Evolutionary conservation across 2,797 vertebrate genomes (phyloP).

Genomic region (Numenius phaeopus): DNA sequence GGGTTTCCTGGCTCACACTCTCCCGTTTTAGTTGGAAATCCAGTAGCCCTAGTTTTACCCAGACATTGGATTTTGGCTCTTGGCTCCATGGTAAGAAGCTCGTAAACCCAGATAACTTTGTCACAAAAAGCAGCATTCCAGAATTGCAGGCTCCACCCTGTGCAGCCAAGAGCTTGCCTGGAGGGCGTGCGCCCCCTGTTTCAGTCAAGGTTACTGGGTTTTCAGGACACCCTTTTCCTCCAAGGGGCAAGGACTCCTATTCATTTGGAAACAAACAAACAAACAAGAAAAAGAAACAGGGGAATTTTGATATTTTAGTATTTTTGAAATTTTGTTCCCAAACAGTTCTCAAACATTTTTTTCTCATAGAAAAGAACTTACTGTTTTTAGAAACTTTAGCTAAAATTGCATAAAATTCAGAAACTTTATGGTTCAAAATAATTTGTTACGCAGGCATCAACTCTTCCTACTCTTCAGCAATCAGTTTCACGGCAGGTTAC

Average conservation of each 20-base stretch:
- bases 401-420: not conserved
- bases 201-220: not conserved
- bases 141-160: not conserved
- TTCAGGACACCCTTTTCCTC: not conserved
- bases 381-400: not conserved
- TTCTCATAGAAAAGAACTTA: not conserved
- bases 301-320: not conserved
- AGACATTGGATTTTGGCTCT: not conserved
- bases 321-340: not conserved
- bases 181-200: not conserved
- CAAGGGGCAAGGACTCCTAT: not conserved
- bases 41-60: not conserved
- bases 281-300: not conserved
- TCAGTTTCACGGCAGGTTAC: slow-evolving; percentile 73
- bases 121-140: not conserved
- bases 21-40: not conserved
- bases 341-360: too few species aligned
- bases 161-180: not conserved
- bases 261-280: not conserved
- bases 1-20: not conserved
- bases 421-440: not conserved
- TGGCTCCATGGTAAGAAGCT: not conserved
- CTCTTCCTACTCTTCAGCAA: slow-evolving; percentile 67
- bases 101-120: not conserved
- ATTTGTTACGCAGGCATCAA: slow-evolving; percentile 30